These are phyloP conservation scores for Microcebus tavaratra DNA, from an alignment of 2,113 vertebrate species.

Conservation along the genomic window DNA sequence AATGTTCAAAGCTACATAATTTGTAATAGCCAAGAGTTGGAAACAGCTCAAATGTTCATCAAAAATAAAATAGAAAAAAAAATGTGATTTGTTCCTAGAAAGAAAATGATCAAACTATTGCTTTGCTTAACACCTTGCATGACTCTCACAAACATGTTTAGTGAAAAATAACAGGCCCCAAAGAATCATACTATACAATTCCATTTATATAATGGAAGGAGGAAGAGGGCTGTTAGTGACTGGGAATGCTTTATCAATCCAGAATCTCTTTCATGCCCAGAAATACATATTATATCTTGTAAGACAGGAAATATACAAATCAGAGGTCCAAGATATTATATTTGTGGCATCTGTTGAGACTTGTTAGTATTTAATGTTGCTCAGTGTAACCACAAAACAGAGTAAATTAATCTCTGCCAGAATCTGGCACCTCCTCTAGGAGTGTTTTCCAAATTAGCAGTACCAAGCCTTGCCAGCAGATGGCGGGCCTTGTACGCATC, in stretches of 20 bases:
- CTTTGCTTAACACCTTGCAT: background rate
- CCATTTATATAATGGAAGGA: background rate
- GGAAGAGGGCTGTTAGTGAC: background rate
- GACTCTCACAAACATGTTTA: background rate
- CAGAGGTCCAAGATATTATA: background rate
- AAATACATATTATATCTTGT: background rate
- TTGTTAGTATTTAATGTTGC: background rate
- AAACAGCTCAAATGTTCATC: background rate
- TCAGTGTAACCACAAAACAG: background rate
- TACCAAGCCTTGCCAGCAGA: constrained; percentile 55
- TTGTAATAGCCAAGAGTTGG: background rate
- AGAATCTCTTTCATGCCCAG: background rate
- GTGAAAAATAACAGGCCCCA: background rate
- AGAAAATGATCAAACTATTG: background rate
- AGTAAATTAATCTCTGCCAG: background rate
- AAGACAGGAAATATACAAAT: background rate
- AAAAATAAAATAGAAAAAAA: background rate
- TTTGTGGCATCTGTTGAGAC: background rate
- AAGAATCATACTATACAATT: background rate
- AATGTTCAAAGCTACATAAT: background rate
- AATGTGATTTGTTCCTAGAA: background rate
- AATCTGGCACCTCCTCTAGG: background rate
- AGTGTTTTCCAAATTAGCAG: background rate
- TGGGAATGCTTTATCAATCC: background rate
- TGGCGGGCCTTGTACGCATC: constrained; percentile 21